Evolutionary conservation across 1,140 invertebrate species (phyloP).

Genomic region (Ladona fulva): DNA sequence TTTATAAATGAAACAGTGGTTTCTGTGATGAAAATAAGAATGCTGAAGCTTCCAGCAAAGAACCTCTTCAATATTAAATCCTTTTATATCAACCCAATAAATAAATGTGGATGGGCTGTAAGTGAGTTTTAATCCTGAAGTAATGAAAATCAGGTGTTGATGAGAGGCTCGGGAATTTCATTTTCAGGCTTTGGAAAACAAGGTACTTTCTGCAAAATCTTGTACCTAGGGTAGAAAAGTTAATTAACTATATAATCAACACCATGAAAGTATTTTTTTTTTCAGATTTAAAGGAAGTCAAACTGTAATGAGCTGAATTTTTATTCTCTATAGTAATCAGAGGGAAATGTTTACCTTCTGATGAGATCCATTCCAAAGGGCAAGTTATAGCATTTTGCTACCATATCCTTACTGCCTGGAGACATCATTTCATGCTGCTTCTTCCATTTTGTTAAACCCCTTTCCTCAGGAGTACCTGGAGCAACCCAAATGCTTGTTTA

Average conservation of each 20-base stretch:
- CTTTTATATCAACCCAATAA: too few species aligned
- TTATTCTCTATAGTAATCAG: too few species aligned
- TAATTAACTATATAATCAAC: neutral
- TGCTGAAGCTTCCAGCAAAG: too few species aligned
- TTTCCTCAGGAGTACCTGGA: constrained; percentile 55
- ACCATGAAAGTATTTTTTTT: neutral
- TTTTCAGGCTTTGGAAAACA: constrained; percentile 10
- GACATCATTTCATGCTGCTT: constrained; percentile 54
- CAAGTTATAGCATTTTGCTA: constrained; percentile 57
- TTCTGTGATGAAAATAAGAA: too few species aligned
- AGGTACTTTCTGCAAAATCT: constrained; percentile 3
- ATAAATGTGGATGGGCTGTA: neutral
- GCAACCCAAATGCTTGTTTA: too few species aligned
- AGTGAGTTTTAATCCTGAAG: neutral
- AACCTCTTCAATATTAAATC: too few species aligned
- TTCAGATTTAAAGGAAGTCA: neutral
- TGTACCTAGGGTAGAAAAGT: neutral
- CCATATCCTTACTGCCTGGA: constrained; percentile 31
- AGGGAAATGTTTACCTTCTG: constrained; percentile 47
- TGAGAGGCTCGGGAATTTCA: neutral
- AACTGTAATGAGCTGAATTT: too few species aligned
- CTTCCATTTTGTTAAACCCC: constrained; percentile 58
- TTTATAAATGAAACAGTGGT: too few species aligned
- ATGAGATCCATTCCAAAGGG: constrained; percentile 57
- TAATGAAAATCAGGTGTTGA: neutral